Conservation (phyloP, 2,888 invertebrate species). For the Laothoe populi region DNA sequence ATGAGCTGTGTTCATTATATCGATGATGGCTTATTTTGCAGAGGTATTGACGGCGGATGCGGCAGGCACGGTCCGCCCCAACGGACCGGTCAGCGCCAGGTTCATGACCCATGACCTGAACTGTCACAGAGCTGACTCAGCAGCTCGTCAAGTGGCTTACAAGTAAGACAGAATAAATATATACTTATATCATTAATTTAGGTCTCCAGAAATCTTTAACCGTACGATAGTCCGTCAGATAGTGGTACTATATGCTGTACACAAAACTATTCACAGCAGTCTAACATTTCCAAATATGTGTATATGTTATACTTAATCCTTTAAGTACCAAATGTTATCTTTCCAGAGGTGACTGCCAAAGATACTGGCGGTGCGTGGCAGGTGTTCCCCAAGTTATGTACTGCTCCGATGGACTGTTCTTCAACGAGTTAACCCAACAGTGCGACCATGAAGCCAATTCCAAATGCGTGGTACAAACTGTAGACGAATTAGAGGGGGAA, state of each 20-base stretch:
- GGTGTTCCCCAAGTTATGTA: constrained; percentile 57
- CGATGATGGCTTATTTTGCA: too few relatives aligned
- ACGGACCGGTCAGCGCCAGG: constrained; percentile 35
- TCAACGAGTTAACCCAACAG: constrained; percentile 65
- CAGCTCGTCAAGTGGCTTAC: constrained; percentile 59
- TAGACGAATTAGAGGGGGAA: constrained; percentile 66
- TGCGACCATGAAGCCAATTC: constrained; percentile 77
- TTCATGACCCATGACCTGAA: constrained; percentile 52
- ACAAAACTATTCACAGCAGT: too few relatives aligned
- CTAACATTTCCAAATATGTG: too few relatives aligned
- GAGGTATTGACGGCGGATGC: constrained; percentile 38
- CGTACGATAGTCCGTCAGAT: too few relatives aligned
- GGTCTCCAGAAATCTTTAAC: too few relatives aligned
- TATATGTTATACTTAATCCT: too few relatives aligned
- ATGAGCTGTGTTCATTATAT: too few relatives aligned
- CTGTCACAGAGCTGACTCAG: constrained; percentile 56
- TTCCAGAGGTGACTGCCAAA: constrained; percentile 72
- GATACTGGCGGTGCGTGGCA: constrained; percentile 67
- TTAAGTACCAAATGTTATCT: too few relatives aligned
- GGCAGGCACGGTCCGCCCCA: constrained; percentile 47
- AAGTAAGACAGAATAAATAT: too few relatives aligned
- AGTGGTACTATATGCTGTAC: too few relatives aligned
- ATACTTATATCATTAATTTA: too few relatives aligned
- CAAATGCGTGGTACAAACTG: constrained; percentile 51
- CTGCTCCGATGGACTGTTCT: constrained; percentile 74